Conservation (phyloP, 2,113 vertebrate genomes). For the Chionodraco myersi region DNA sequence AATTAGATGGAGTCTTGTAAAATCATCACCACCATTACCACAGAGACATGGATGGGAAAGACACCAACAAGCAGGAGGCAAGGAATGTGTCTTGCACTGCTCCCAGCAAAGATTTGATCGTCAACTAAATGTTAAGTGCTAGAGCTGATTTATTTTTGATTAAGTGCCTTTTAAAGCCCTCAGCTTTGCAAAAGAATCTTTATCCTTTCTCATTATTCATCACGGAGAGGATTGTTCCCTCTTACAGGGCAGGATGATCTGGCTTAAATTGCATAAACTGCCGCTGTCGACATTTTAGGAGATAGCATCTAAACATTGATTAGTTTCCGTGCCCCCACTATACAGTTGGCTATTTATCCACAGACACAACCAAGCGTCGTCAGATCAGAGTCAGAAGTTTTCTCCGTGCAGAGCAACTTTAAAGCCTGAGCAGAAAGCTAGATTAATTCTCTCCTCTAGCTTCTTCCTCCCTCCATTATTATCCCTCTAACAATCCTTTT, state of each 20-base stretch:
- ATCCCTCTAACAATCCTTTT: slow-evolving; percentile 83
- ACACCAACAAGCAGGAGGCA: slow-evolving; percentile 71
- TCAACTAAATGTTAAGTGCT: slow-evolving; percentile 77
- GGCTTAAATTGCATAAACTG: slow-evolving; percentile 75
- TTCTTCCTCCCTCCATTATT: slow-evolving; percentile 75
- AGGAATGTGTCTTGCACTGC: slow-evolving; percentile 50
- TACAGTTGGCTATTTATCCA: slow-evolving; percentile 76
- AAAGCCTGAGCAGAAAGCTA: slow-evolving; percentile 74
- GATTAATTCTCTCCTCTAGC: slow-evolving; percentile 79
- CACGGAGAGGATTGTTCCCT: slow-evolving; percentile 67
- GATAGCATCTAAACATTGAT: slow-evolving; percentile 81
- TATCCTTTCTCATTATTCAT: slow-evolving; percentile 73
- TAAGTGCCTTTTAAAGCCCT: slow-evolving; percentile 68
- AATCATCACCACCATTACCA: slow-evolving; percentile 79
- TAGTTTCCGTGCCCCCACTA: slow-evolving; percentile 70
- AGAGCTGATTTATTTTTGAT: slow-evolving; percentile 75
- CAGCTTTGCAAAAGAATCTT: slow-evolving; percentile 56
- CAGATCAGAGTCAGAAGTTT: slow-evolving; percentile 71
- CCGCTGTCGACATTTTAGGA: slow-evolving; percentile 69
- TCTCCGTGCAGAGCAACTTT: slow-evolving; percentile 71
- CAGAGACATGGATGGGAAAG: slow-evolving; percentile 74
- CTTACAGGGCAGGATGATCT: slow-evolving; percentile 66
- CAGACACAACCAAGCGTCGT: slow-evolving; percentile 54
- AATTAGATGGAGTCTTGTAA: slow-evolving; percentile 83
- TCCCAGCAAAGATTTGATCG: slow-evolving; percentile 68